Evolutionary conservation across 1,140 invertebrate genomes (phyloP).

Genomic region (Zaprionus camerounensis): DNA sequence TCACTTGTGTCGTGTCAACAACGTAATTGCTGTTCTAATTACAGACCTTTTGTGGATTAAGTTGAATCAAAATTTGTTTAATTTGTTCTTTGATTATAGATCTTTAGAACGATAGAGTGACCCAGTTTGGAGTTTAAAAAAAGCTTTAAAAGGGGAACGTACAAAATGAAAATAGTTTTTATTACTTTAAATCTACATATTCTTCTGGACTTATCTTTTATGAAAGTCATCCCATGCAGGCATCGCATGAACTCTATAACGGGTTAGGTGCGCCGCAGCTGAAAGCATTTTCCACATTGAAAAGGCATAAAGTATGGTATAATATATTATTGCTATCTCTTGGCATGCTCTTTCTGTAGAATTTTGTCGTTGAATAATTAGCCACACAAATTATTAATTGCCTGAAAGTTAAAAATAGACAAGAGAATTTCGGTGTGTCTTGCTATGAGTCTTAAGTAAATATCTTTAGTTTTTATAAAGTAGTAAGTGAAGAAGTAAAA

Average conservation of each 20-base stretch:
- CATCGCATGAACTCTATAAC: neutral
- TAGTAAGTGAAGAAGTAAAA: too few relatives aligned
- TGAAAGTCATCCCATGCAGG: neutral
- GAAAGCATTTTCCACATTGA: neutral
- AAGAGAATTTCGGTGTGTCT: neutral
- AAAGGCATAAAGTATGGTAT: neutral
- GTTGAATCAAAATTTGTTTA: conserved; percentile 14
- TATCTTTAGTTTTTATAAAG: too few relatives aligned
- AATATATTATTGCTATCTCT: conserved; percentile 2
- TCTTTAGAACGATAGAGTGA: conserved; percentile 11
- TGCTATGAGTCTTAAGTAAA: neutral
- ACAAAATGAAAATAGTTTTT: conserved; percentile 7
- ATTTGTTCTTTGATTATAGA: conserved; percentile 13
- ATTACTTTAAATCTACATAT: conserved; percentile 22
- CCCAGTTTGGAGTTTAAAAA: conserved; percentile 4
- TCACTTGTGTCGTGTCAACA: neutral
- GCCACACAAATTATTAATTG: neutral
- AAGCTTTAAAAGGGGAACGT: conserved; percentile 18
- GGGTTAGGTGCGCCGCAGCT: neutral
- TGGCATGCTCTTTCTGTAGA: neutral
- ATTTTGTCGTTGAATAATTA: conserved; percentile 1
- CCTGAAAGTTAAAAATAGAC: neutral
- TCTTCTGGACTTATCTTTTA: neutral
- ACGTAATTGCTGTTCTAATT: conserved; percentile 43
- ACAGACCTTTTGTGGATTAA: conserved; percentile 15